A percentile compares a stretch with the other conserved stretches of the same genome.
Conservation (phyloP, 2,888 invertebrate species). For the Sialis fuliginosa region DNA sequence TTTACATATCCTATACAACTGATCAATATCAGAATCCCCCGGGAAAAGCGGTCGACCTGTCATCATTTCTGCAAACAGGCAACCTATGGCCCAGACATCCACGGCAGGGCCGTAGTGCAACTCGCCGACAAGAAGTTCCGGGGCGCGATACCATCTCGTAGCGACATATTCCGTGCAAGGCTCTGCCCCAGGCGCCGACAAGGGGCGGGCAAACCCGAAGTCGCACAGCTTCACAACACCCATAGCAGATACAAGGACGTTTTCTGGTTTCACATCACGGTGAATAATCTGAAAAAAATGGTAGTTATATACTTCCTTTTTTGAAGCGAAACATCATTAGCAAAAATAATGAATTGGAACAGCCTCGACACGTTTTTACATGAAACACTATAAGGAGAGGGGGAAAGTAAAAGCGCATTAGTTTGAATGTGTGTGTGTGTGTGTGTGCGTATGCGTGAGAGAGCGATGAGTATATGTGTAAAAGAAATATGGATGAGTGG, state of each 20-base stretch:
- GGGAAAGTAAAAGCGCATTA: too few species aligned
- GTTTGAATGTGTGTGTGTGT: too few species aligned
- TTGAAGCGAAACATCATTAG: too few species aligned
- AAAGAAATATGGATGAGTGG: too few species aligned
- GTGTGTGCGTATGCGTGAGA: too few species aligned
- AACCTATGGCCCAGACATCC: slow-evolving; percentile 79
- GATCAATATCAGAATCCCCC: slow-evolving; percentile 80
- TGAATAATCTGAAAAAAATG: slow-evolving; percentile 50
- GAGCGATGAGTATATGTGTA: too few species aligned
- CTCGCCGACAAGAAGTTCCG: slow-evolving; percentile 71
- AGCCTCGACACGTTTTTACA: too few species aligned
- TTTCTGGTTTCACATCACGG: slow-evolving; percentile 79
- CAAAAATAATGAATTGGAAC: too few species aligned
- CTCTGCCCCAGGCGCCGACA: slow-evolving; percentile 54
- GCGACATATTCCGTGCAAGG: slow-evolving; percentile 82
- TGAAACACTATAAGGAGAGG: too few species aligned
- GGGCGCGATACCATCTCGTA: slow-evolving; percentile 78
- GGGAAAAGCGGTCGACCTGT: slow-evolving; percentile 76
- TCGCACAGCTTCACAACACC: slow-evolving; percentile 83
- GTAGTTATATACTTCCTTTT: background rate
- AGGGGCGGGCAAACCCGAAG: slow-evolving; percentile 68
- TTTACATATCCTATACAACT: slow-evolving; percentile 64
- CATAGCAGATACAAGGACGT: slow-evolving; percentile 60
- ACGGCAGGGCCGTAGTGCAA: slow-evolving; percentile 54
- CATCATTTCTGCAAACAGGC: slow-evolving; percentile 70